phyloP scores from a whole-genome alignment of 2,797 vertebrate genomes.

The Coccyzus lansbergi region DNA sequence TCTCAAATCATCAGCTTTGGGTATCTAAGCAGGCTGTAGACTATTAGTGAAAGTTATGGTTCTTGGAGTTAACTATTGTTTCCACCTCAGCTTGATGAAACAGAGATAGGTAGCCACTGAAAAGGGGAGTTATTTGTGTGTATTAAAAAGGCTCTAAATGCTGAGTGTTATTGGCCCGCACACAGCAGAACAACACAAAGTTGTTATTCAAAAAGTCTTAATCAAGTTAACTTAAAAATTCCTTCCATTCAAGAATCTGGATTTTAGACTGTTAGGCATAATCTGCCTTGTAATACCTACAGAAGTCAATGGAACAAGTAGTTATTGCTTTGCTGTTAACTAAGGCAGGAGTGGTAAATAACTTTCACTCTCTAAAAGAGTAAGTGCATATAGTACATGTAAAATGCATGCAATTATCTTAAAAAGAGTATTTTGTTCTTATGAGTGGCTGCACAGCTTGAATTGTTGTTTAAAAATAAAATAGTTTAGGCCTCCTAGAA shows the following conservation, averaged over 20 bases:
- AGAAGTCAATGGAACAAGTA: background rate
- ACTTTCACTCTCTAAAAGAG: background rate
- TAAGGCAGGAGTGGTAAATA: background rate
- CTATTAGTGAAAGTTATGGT: background rate
- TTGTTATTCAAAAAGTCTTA: background rate
- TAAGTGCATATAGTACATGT: background rate
- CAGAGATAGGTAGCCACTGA: background rate
- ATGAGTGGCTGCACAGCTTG: background rate
- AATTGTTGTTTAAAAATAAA: slow-evolving; percentile 1
- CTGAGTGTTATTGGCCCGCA: background rate
- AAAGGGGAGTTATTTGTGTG: background rate
- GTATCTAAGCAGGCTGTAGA: background rate
- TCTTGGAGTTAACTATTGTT: background rate
- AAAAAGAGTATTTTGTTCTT: background rate
- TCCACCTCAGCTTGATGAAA: background rate
- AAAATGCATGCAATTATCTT: background rate
- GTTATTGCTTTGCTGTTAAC: background rate
- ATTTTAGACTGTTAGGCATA: background rate
- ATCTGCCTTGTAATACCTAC: background rate
- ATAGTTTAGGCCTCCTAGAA: background rate
- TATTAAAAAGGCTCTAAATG: background rate
- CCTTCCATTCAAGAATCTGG: background rate
- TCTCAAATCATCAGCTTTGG: background rate
- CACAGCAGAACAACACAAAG: background rate
- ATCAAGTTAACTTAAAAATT: background rate